Base-by-base conservation (phyloP, 2,888 invertebrate species). In the Melanotus villosus region DNA sequence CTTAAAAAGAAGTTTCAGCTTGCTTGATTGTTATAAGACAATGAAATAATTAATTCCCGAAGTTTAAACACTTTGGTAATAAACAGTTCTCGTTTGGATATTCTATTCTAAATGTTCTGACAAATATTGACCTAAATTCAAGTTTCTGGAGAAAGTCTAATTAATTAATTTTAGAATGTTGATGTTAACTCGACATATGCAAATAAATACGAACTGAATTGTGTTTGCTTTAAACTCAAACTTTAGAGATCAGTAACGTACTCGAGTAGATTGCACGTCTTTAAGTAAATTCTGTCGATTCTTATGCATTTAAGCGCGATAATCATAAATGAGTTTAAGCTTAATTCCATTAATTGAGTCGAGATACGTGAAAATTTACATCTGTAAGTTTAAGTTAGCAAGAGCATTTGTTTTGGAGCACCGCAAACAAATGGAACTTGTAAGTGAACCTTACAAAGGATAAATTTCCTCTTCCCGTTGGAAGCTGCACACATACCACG, bases 101-200 rank as follows among this genome's bases (percentile, higher is more conserved):
- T 62, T 50, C 62, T 62, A 62, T 62, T 62, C 50, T 16, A 10
- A 62, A 50, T 34, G 19, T 62, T 52, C 62, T 52, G 38, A 62
- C 62, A 62, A 62, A 62, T 62, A 62, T 62, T 62, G 62, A 62
- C 62, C 62, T 32, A 30, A 62, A 62, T 21, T 62, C 26, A 14
- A 62, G 26, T 21, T 62, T 50, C 50, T 62, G 38, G 34, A 50
- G 62, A 18, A 60, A 62, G 23, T 23, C 50, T 62, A 62, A 62
- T 50, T 62, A 62, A 62, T 62, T 62, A 62, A 62, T 62, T 62
- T 62, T 62, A 36, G 62, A 36, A 62, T 62, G 50, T 36, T 50
- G 50, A 62, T 62, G 50, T 36, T 50, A 62, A 36, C 16, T 23
- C 36, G 50, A 36, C 62, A 62, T 23, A 62, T 38, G 50, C 62